These are phyloP conservation scores for Dolichoris vasculosae DNA, from an alignment of 1,140 invertebrate genomes.

Conservation along the genomic window DNA sequence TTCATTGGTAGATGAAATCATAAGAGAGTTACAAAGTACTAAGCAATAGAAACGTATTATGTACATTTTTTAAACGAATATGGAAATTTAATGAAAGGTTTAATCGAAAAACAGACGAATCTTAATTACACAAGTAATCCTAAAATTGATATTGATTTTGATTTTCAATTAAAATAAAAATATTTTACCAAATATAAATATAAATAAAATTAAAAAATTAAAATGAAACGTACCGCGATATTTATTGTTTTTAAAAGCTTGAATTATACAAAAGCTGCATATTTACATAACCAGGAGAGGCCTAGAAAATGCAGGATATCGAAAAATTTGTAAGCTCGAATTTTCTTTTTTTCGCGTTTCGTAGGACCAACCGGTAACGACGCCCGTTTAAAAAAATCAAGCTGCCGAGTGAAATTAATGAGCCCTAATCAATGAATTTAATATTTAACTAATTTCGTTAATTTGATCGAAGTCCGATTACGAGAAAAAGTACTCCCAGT, in stretches of 20 bases:
- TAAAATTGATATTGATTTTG: slow-evolving; percentile 13
- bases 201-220: not conserved
- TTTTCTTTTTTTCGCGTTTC: slow-evolving; percentile 16
- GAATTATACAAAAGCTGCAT: not conserved
- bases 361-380: not conserved
- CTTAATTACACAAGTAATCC: not conserved
- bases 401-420: slow-evolving; percentile 10
- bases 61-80: not conserved
- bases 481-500: slow-evolving; percentile 41
- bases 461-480: slow-evolving; percentile 39
- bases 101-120: slow-evolving; percentile 1
- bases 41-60: not conserved
- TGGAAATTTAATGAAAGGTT: not conserved
- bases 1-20: not conserved
- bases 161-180: slow-evolving; percentile 12
- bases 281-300: slow-evolving; percentile 3
- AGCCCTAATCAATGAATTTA: slow-evolving; percentile 34
- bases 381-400: not conserved
- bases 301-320: not conserved
- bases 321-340: slow-evolving; percentile 8
- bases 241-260: slow-evolving; percentile 13
- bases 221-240: not conserved
- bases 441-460: slow-evolving; percentile 26
- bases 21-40: not conserved
- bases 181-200: not conserved